Evolutionary conservation across 2,888 invertebrate genomes (phyloP).

Genomic region (Plebejus anna): DNA sequence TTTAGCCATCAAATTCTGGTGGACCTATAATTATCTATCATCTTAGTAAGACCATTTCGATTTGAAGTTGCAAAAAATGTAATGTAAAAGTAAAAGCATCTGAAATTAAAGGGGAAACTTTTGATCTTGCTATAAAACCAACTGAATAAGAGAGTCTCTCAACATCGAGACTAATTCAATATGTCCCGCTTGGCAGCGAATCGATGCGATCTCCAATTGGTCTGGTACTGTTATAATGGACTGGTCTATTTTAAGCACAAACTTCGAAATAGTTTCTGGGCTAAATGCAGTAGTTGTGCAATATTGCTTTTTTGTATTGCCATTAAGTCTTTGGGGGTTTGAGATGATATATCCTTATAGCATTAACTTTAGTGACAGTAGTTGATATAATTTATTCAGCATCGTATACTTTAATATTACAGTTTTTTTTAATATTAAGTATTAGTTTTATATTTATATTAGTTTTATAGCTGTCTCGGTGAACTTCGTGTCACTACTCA

Average conservation of each 20-base stretch:
- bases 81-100: conserved; percentile 6
- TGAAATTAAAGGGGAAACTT: conserved; percentile 12
- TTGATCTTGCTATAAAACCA: conserved; percentile 24
- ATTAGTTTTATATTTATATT: no score
- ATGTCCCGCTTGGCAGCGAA: conserved; percentile 25
- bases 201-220: conserved; percentile 23
- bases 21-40: neutral
- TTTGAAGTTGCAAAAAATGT: conserved; percentile 3
- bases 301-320: neutral
- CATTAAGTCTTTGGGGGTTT: neutral
- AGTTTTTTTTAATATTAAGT: neutral
- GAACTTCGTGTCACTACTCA: no score
- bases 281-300: neutral
- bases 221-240: conserved; percentile 21
- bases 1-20: no score
- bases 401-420: neutral
- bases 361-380: neutral
- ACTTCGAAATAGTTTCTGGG: conserved; percentile 7
- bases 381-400: neutral
- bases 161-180: conserved; percentile 27
- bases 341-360: neutral
- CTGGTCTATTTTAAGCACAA: conserved; percentile 16
- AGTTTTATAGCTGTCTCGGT: no score
- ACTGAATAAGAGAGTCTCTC: conserved; percentile 3
- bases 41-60: neutral